A percentile compares a stretch with the other conserved stretches of the same genome.
phyloP scores from a whole-genome alignment of 2,113 vertebrate genomes.

The Coturnix japonica region DNA sequence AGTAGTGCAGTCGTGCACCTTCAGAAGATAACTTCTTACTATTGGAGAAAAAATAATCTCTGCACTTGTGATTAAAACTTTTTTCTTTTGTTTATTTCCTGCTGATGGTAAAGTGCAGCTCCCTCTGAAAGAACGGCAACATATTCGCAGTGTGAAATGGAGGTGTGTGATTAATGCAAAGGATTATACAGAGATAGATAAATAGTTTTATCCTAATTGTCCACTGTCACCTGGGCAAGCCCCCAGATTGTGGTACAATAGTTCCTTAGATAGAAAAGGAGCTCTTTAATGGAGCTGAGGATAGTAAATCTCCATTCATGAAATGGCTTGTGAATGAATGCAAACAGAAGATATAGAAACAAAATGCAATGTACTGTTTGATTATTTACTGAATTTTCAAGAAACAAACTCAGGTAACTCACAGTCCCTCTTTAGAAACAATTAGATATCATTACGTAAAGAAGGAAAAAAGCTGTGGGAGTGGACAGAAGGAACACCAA shows the following conservation, averaged over 20 bases:
- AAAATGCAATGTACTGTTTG: not conserved
- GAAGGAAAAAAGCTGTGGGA: not conserved
- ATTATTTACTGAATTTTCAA: not conserved
- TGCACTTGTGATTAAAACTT: not conserved
- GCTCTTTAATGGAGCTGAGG: not conserved
- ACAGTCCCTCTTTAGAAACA: not conserved
- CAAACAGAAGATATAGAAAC: not conserved
- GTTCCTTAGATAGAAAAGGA: not conserved
- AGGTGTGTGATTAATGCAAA: not conserved
- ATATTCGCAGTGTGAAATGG: not conserved
- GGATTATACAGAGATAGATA: not conserved
- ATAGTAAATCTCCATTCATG: not conserved
- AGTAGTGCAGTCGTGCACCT: not conserved
- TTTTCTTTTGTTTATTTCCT: conserved; percentile 17
- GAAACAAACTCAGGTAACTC: not conserved
- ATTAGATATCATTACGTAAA: not conserved
- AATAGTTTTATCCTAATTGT: not conserved
- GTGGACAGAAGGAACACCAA: not conserved
- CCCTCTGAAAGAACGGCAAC: not conserved
- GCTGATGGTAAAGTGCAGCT: not conserved
- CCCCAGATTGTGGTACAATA: not conserved
- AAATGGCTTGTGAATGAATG: not conserved
- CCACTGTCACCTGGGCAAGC: not conserved
- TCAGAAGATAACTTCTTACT: not conserved
- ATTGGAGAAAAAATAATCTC: not conserved